These are phyloP conservation scores for Caenorhabditis inopinata DNA, from an alignment of 1,140 invertebrate species.

Conservation along the genomic window DNA sequence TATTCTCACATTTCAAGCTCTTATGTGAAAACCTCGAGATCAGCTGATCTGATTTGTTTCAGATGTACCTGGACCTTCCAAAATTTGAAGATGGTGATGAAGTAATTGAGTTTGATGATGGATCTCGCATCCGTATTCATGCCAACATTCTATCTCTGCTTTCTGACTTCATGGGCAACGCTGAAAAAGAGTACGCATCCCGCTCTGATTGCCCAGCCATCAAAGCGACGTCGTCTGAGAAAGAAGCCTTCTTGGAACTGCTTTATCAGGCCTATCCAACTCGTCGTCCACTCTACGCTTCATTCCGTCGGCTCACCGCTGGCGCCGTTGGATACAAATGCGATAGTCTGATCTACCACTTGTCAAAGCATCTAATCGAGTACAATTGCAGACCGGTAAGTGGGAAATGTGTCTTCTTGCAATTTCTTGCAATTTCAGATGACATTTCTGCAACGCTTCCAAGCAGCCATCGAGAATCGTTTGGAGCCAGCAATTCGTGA, in stretches of 20 bases:
- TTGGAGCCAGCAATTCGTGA: conserved; percentile 3
- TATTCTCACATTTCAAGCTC: no score
- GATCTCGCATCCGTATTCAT: neutral
- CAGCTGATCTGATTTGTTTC: neutral
- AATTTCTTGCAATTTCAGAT: neutral
- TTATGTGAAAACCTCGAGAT: no score
- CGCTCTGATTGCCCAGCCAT: conserved; percentile 5
- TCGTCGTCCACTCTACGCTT: neutral
- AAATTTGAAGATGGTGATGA: conserved; percentile 4
- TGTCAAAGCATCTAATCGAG: conserved; percentile 20
- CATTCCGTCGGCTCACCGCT: conserved; percentile 3
- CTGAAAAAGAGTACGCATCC: neutral
- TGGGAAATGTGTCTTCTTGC: neutral
- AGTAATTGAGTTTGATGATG: conserved; percentile 11
- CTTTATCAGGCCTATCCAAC: conserved; percentile 18
- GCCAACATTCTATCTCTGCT: neutral
- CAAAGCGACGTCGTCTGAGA: neutral
- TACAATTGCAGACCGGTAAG: conserved; percentile 5
- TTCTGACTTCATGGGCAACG: neutral
- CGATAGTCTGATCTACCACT: neutral
- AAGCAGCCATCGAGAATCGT: conserved; percentile 6
- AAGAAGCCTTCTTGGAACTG: conserved; percentile 6
- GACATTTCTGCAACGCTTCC: conserved; percentile 15
- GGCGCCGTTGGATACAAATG: conserved; percentile 3
- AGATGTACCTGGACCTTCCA: neutral